Conservation (phyloP, 2,113 vertebrate genomes). For the Empidonax traillii region DNA sequence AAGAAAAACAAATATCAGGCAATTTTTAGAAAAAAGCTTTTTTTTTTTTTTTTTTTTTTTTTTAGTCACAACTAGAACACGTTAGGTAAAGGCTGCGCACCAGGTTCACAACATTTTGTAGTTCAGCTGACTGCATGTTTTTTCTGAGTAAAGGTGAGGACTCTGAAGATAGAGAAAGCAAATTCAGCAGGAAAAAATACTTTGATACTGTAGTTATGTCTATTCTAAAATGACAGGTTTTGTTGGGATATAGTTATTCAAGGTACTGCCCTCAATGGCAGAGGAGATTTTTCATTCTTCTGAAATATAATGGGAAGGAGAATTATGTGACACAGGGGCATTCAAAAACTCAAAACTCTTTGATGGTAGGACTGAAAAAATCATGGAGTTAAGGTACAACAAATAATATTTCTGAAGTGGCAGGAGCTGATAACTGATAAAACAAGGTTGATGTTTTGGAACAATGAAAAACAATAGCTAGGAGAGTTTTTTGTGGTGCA, state of each 20-base stretch:
- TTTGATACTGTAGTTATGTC: neutral
- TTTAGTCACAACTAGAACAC: neutral
- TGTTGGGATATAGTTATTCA: neutral
- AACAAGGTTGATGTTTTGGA: neutral
- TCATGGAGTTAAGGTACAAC: neutral
- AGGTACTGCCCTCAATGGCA: neutral
- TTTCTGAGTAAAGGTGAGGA: neutral
- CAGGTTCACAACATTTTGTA: neutral
- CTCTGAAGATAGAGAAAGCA: neutral
- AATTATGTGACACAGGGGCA: neutral
- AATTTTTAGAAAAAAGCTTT: neutral
- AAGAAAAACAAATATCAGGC: neutral
- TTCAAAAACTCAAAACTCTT: neutral
- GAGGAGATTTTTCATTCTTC: neutral
- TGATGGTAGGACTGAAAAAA: neutral
- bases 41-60: too few species aligned
- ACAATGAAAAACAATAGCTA: neutral
- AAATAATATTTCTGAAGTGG: neutral
- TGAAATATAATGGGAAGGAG: neutral
- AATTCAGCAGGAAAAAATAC: constrained; percentile 27
- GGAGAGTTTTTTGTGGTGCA: neutral
- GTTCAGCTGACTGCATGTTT: neutral
- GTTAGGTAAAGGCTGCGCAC: neutral
- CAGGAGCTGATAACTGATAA: neutral
- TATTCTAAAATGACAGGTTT: constrained; percentile 12